A percentile compares a stretch with the other conserved stretches of the same genome.
Conservation (phyloP, 2,888 invertebrate species). For the Dolomedes plantarius region DNA sequence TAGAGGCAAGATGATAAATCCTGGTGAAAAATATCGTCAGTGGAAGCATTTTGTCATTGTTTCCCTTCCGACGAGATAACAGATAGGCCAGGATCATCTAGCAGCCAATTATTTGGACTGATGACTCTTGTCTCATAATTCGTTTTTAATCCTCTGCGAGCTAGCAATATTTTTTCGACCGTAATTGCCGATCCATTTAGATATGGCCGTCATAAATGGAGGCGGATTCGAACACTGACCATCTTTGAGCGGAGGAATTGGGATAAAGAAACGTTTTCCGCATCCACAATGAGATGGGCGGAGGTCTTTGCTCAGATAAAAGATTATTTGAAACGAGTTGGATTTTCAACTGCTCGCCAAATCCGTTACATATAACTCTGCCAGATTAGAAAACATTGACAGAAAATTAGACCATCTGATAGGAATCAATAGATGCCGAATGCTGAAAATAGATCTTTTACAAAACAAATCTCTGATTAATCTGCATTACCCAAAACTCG, state of each 20-base stretch:
- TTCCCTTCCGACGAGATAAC: constrained; percentile 19
- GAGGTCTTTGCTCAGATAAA: background rate
- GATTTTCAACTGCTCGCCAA: background rate
- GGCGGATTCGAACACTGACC: constrained; percentile 17
- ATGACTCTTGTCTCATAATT: constrained; percentile 65
- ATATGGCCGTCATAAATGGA: constrained; percentile 61
- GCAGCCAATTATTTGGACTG: constrained; percentile 63
- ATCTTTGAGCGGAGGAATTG: constrained; percentile 10
- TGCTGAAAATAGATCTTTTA: too few relatives aligned
- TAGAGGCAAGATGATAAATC: background rate
- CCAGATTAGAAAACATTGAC: background rate
- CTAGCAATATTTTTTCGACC: constrained; percentile 56
- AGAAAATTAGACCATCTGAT: background rate
- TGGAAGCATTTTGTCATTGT: constrained; percentile 5
- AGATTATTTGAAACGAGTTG: background rate
- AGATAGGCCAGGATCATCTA: constrained; percentile 40
- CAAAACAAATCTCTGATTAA: too few relatives aligned
- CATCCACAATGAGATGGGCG: background rate
- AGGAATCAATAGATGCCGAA: background rate
- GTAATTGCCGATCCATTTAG: constrained; percentile 68
- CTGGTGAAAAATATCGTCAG: background rate
- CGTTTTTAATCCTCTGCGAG: constrained; percentile 60
- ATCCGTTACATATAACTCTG: background rate
- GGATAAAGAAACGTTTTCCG: background rate
- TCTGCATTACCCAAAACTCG: too few relatives aligned